A percentile compares a stretch with the other conserved stretches of the same genome.
Evolutionary conservation across 2,113 vertebrate species (phyloP).

Genomic region (Sceloporus undulatus): DNA sequence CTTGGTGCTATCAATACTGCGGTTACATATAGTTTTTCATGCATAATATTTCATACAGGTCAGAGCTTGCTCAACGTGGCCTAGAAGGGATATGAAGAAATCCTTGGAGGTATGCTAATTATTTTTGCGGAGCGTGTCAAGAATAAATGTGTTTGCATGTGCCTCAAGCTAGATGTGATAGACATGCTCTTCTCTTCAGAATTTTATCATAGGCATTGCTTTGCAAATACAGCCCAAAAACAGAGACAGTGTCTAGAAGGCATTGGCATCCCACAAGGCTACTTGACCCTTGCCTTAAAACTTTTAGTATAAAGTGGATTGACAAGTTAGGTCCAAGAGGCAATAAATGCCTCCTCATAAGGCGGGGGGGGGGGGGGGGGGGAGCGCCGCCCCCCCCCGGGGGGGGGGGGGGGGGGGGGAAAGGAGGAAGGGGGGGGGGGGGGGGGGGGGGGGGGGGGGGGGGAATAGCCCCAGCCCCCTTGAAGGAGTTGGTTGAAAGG

Average conservation of each 20-base stretch:
- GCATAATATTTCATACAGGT: no score
- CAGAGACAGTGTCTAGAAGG: background rate
- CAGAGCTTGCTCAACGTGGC: background rate
- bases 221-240: background rate
- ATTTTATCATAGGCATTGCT: no score
- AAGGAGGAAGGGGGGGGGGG: no score
- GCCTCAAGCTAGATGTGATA: background rate
- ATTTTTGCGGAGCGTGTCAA: background rate
- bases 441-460: no score
- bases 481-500: background rate
- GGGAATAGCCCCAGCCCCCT: no score
- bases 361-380: no score
- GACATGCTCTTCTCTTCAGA: background rate
- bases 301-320: no score
- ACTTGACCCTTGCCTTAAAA: background rate
- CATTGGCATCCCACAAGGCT: background rate
- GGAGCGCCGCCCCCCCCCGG: no score
- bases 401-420: no score
- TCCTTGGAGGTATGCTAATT: background rate
- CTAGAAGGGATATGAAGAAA: background rate
- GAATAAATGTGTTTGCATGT: background rate
- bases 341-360: background rate
- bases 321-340: background rate
- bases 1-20: background rate
- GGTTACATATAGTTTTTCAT: no score